phyloP scores from a whole-genome alignment of 2,888 invertebrate genomes.

The Syrphus vitripennis region DNA sequence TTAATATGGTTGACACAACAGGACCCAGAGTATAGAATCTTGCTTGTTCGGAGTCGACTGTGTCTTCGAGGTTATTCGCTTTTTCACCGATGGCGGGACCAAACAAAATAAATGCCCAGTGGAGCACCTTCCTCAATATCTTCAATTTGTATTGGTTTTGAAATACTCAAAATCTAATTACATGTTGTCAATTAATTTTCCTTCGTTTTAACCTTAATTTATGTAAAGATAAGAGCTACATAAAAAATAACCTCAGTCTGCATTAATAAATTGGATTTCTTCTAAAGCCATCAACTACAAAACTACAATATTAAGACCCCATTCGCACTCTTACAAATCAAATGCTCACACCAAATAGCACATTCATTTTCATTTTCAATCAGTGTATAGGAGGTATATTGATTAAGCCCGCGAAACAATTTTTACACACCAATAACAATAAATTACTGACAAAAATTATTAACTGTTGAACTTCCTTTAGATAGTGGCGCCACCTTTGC shows the following conservation, averaged over 20 bases:
- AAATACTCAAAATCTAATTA: neutral
- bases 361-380: conserved; percentile 66
- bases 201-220: neutral
- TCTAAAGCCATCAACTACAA: neutral
- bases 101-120: too few species aligned
- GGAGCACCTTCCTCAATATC: too few species aligned
- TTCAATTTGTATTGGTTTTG: too few species aligned
- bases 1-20: too few species aligned
- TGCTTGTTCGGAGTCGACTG: too few species aligned
- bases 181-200: neutral
- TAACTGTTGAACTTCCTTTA: conserved; percentile 46
- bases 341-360: conserved; percentile 36
- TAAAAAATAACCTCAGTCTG: neutral
- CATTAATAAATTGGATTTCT: neutral
- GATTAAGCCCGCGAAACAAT: conserved; percentile 54
- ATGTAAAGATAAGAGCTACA: neutral
- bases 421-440: conserved; percentile 54
- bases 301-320: neutral
- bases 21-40: too few species aligned
- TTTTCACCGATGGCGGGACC: too few species aligned
- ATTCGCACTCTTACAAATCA: neutral
- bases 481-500: conserved; percentile 53
- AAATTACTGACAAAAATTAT: conserved; percentile 67
- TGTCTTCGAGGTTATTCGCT: too few species aligned
- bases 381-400: conserved; percentile 57